These are phyloP conservation scores for Avahi laniger DNA, from an alignment of 2,797 vertebrate species.

Conservation along the genomic window DNA sequence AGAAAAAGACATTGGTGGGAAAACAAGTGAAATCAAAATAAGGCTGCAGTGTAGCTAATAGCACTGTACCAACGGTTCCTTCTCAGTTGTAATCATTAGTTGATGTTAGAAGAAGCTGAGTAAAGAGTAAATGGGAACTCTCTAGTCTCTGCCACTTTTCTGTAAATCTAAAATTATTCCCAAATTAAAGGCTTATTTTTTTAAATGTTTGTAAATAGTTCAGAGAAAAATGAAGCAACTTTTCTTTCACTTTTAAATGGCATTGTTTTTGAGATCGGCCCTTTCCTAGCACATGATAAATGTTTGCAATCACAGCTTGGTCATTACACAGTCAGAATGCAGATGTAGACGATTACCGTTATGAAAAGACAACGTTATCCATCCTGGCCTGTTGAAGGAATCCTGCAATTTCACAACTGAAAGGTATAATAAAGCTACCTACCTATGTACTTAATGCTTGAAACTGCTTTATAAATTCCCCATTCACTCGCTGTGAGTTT, in stretches of 20 bases:
- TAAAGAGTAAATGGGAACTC: not conserved
- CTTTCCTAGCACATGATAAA: not conserved
- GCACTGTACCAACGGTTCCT: no score
- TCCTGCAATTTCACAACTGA: not conserved
- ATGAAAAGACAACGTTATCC: not conserved
- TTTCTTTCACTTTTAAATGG: not conserved
- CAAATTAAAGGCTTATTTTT: not conserved
- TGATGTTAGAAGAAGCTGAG: not conserved
- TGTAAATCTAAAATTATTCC: not conserved
- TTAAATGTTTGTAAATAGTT: not conserved
- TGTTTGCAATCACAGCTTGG: not conserved
- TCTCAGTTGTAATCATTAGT: not conserved
- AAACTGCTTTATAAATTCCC: not conserved
- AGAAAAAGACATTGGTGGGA: not conserved
- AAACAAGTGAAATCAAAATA: not conserved
- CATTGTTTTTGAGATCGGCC: not conserved
- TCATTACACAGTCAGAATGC: accelerated
- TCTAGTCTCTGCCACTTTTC: not conserved
- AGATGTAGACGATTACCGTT: no score
- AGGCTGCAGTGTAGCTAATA: not conserved
- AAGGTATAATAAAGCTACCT: not conserved
- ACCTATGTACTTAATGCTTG: not conserved
- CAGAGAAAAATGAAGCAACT: not conserved
- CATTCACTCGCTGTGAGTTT: not conserved
- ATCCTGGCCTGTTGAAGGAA: not conserved